These are phyloP conservation scores for Amblyraja radiata DNA, from an alignment of 2,797 vertebrate genomes.

Conservation along the genomic window DNA sequence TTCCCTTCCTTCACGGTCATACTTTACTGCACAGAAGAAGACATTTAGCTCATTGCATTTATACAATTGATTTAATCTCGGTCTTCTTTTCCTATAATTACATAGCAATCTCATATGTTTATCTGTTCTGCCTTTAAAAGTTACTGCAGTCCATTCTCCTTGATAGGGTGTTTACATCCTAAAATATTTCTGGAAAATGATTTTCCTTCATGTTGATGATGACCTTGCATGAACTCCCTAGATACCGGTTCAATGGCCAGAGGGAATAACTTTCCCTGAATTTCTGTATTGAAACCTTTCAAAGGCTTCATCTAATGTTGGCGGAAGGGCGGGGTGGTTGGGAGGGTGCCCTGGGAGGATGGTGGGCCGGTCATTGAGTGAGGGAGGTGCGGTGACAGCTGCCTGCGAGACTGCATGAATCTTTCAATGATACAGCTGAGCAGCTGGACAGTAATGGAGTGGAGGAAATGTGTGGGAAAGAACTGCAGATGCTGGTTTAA, in stretches of 20 bases:
- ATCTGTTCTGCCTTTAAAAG: background rate
- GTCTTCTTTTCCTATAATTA: background rate
- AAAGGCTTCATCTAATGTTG: background rate
- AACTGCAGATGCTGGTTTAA: no score
- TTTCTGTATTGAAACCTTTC: background rate
- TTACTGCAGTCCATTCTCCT: background rate
- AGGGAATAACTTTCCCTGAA: background rate
- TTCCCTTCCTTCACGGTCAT: background rate
- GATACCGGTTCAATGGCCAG: background rate
- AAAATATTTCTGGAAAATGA: background rate
- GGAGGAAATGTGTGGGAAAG: no score
- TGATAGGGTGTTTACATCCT: background rate
- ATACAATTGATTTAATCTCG: background rate
- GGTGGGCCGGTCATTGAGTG: background rate
- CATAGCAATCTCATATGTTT: background rate
- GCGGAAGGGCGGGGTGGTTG: background rate
- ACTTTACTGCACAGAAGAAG: background rate
- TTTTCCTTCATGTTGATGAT: background rate
- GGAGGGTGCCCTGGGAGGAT: background rate
- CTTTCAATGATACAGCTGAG: background rate
- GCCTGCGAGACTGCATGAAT: background rate
- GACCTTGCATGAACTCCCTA: background rate
- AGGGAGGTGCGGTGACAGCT: background rate
- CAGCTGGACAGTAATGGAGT: background rate
- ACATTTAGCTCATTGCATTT: background rate